Evolutionary conservation across 2,797 vertebrate genomes (phyloP).

Genomic region (Argyrosomus regius): DNA sequence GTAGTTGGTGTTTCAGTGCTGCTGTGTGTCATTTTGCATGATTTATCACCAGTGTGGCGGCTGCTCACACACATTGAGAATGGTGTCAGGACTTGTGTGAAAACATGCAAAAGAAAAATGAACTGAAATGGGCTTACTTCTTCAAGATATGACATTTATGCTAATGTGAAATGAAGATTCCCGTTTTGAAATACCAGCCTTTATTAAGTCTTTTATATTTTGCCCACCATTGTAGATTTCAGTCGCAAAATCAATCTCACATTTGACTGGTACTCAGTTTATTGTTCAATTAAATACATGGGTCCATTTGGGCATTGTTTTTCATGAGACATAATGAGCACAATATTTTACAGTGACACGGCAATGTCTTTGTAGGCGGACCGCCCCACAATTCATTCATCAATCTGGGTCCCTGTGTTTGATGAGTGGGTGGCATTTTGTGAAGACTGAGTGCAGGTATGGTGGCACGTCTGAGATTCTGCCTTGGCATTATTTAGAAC

Average conservation of each 20-base stretch:
- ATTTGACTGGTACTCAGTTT: constrained; percentile 57
- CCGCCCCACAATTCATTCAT: constrained; percentile 78
- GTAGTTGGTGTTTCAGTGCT: constrained; percentile 29
- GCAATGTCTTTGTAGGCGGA: constrained; percentile 76
- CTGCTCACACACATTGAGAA: constrained; percentile 52
- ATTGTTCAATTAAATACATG: constrained; percentile 64
- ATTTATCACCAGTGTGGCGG: constrained; percentile 62
- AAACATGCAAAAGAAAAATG: constrained; percentile 33
- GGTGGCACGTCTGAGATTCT: constrained; percentile 78
- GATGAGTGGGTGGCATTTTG: constrained; percentile 81
- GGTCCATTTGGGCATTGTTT: constrained; percentile 71
- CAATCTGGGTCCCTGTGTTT: constrained; percentile 72
- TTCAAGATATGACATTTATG: constrained; percentile 54
- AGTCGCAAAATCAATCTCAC: constrained; percentile 42
- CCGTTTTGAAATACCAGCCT: constrained; percentile 51
- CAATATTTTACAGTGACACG: constrained; percentile 78
- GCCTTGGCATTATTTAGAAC: constrained; percentile 81
- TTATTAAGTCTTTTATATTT: constrained; percentile 52
- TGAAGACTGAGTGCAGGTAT: constrained; percentile 70
- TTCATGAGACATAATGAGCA: constrained; percentile 73
- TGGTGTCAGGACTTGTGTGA: constrained; percentile 33
- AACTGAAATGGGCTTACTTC: constrained; percentile 37
- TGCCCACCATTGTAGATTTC: constrained; percentile 34
- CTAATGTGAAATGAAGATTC: constrained; percentile 60
- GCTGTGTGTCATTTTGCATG: constrained; percentile 63